Base-by-base conservation (phyloP, 2,888 invertebrate species). In the Lissonota sp. region DNA sequence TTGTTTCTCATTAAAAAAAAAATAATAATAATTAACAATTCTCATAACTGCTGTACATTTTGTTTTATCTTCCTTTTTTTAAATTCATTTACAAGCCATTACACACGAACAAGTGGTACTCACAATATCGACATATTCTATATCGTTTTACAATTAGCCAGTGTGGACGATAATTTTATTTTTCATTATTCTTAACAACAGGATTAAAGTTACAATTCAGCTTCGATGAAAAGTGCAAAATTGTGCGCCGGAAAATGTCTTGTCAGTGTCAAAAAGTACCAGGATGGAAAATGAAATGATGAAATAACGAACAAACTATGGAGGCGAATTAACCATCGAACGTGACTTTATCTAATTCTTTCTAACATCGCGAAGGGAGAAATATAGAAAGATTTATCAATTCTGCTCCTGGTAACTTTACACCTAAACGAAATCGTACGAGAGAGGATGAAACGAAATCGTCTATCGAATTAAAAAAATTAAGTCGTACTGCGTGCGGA, bases 321-420 rank as follows among this genome's bases (percentile, higher is more conserved):
- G 37, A 42, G 40, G 63, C 49, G 16, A 67, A 79, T 51, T 70
- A 51, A 78, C 80, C 64, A 80, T 5, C 67, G 51, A 76, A 40
- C 51, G 46, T 79, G 79, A 83, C 80, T 86, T 86, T 86, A 86
- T 85, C 86, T 86, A 84, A 88, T 87, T 84, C 76, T 87, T 87
- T 79, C 85, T 87, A 87, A 87, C 86, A 88, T 82, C 75, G 72
- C 84, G 85, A 14, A 78, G 53, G 16, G 26, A 66, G 46, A 51
- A 14, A 6, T 49, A 83, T 86, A 86, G 83, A 58, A 55, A 63
- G 37, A 46, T n/a, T 14, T 84, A 83, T 82, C 49, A 83, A 84
- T 84, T 84, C 26, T 26, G 26, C 26, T 26, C 26, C 26, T 26
- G 26, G 26, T 3, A 26, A 26, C 3, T 26, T 26, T 26, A 26